Evolutionary conservation across 2,113 vertebrate genomes (phyloP).

Genomic region (Sebastes schlegelii): DNA sequence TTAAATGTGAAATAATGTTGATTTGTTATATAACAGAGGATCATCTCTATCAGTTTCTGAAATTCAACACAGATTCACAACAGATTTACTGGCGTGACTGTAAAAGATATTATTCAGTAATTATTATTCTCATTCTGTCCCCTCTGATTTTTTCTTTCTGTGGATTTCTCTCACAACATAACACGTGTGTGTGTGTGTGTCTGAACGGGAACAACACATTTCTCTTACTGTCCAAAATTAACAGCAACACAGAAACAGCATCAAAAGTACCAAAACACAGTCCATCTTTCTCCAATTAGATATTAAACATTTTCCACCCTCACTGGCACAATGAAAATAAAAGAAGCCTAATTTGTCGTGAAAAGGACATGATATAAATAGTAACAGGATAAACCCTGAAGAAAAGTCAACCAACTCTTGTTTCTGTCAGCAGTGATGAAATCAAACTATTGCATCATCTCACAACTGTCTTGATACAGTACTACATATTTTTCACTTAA

Average conservation of each 20-base stretch:
- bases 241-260: neutral
- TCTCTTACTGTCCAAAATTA: too few relatives aligned
- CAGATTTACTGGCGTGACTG: neutral
- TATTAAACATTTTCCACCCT: neutral
- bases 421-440: neutral
- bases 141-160: neutral
- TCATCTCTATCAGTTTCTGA: neutral
- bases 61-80: neutral
- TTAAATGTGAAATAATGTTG: too few relatives aligned
- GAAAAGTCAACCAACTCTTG: neutral
- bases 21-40: neutral
- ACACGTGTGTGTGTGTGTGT: neutral
- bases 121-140: neutral
- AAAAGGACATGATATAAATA: neutral
- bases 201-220: too few relatives aligned
- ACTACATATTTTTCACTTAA: too few relatives aligned
- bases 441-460: too few relatives aligned
- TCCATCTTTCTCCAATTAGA: neutral
- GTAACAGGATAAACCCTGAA: slow-evolving; percentile 7
- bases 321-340: neutral
- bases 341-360: neutral
- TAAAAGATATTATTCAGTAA: neutral
- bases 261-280: neutral
- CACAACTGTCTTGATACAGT: too few relatives aligned
- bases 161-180: neutral